Evolutionary conservation across 2,888 invertebrate species (phyloP).

Genomic region (Trissolcus japonicus): DNA sequence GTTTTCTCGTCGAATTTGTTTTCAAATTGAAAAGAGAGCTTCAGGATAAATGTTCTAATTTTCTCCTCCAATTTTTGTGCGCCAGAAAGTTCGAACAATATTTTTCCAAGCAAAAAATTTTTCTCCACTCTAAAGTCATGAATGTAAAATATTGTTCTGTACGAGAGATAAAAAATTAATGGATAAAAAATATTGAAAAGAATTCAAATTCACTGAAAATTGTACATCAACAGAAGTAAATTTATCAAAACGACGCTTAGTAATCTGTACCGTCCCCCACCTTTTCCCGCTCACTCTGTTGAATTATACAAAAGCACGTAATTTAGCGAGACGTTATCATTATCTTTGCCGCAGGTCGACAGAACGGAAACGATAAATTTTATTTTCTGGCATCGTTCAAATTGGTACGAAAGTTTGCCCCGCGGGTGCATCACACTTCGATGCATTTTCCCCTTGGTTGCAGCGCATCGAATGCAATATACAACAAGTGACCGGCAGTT

Average conservation of each 20-base stretch:
- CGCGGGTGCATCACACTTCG: slow-evolving; percentile 6
- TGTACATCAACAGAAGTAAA: neutral
- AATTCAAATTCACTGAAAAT: neutral
- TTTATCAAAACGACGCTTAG: neutral
- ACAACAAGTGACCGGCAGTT: too few species aligned
- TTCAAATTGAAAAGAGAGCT: slow-evolving; percentile 15
- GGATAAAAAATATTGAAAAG: neutral
- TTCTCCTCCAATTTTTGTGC: neutral
- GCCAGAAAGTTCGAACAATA: neutral
- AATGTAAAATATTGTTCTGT: too few species aligned
- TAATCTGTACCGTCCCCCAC: too few species aligned
- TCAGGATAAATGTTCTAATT: slow-evolving; percentile 14
- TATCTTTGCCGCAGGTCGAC: slow-evolving; percentile 17
- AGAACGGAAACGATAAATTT: slow-evolving; percentile 27
- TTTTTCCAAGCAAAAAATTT: slow-evolving; percentile 13
- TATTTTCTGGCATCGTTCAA: slow-evolving; percentile 30
- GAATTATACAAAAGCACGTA: slow-evolving; percentile 10
- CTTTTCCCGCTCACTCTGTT: neutral
- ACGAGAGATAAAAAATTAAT: neutral
- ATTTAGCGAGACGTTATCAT: slow-evolving; percentile 18
- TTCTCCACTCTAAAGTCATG: neutral
- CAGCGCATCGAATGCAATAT: neutral
- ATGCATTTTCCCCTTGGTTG: slow-evolving; percentile 6
- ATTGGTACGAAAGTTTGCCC: slow-evolving; percentile 26
- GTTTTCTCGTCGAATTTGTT: slow-evolving; percentile 9